Conservation (phyloP, 2,113 vertebrate genomes). For the Carlito syrichta region DNA sequence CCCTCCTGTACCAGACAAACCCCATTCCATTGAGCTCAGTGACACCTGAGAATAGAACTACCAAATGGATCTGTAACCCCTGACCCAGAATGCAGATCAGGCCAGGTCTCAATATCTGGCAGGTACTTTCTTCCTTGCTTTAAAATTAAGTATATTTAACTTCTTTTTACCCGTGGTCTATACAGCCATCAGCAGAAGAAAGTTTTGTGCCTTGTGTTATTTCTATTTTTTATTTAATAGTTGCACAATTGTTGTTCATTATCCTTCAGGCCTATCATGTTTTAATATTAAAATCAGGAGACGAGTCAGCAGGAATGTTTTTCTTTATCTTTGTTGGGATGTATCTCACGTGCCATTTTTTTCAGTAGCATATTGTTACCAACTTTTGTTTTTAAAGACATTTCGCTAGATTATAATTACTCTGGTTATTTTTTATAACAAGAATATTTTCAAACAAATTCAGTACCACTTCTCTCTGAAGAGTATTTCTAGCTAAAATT, state of each 20-base stretch:
- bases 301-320: not conserved
- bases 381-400: not conserved
- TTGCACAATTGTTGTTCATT: not conserved
- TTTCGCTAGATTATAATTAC: not conserved
- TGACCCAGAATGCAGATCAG: not conserved
- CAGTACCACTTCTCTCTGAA: not conserved
- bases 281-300: not conserved
- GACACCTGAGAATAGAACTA: not conserved
- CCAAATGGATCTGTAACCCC: not conserved
- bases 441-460: not conserved
- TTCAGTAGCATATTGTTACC: not conserved
- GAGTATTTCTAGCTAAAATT: not conserved
- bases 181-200: not conserved
- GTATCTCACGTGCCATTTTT: not conserved
- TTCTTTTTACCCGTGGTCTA: not conserved
- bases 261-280: not conserved
- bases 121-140: not conserved
- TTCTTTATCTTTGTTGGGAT: not conserved
- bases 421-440: constrained; percentile 3
- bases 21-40: not conserved
- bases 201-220: not conserved
- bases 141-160: not conserved
- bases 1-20: not conserved
- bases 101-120: not conserved
- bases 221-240: not conserved